Evolutionary conservation across 2,888 invertebrate species (phyloP), one percentile per base, ranked within the genome.

Genomic region (Macropis europaea): DNA sequence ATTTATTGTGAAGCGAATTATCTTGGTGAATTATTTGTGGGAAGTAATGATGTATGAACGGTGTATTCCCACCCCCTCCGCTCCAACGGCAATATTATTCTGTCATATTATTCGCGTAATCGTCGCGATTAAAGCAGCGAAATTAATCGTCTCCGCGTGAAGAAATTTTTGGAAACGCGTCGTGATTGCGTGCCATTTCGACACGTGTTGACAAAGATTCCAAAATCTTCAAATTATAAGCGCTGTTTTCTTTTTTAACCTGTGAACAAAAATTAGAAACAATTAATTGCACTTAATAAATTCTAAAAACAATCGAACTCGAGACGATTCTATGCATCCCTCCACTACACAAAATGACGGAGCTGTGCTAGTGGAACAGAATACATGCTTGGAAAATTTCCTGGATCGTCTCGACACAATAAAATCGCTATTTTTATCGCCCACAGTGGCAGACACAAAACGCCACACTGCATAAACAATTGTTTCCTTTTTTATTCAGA

Each of bases 1-100:
- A 73, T 73, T 73, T 73, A 73, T 67, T 73, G 53, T 43, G 47
- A 47, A 34, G 32, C 47, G 60, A 73, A 73, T 73, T 73, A 73
- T 73, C 73, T 73, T 66, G 60, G 32, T 67, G 53, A 73, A 73
- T 73, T 73, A 73, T 73, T 73, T 53, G 61, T 50, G 57, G 61
- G 30, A 53, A 57, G 73, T 53, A 62, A 73, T 67, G 73, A 73
- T 62, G 66, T 61, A 66, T 62, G 73, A 60, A 57, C 52, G 26
- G 30, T 26, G 22, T n/a, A 28, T 13, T 26, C n/a, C n/a, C 4
- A 4, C 30, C 30, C 4, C 7, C 42, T 28, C 32, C 36, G 22
- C 32, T 11, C 26, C 32, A 13, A 3, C 4, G 22, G 28, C 38
- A 32, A 36, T 57, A 53, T 52, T 45, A 57, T 52, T 24, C 24